Evolutionary conservation across 2,113 vertebrate genomes (phyloP).

Genomic region (Hypanus sabinus): DNA sequence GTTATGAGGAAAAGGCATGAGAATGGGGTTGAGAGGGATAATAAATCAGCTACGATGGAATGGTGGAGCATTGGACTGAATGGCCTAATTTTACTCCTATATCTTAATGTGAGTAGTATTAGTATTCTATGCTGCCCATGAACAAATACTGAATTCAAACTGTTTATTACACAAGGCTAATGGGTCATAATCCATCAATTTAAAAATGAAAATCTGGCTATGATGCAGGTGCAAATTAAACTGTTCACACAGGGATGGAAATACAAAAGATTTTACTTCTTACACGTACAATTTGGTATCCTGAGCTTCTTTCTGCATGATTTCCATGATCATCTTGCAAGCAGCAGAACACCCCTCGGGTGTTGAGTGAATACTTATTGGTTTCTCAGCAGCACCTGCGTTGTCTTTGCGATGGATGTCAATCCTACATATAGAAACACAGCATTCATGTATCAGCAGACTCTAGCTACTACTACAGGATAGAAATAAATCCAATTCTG

Average conservation of each 20-base stretch:
- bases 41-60: too few relatives aligned
- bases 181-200: background rate
- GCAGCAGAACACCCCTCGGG: conserved; percentile 88
- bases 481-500: background rate
- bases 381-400: conserved; percentile 92
- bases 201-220: background rate
- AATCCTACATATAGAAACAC: conserved; percentile 62
- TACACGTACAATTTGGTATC: conserved; percentile 94
- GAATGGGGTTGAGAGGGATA: too few relatives aligned
- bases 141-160: background rate
- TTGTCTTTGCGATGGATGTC: conserved; percentile 98
- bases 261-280: background rate
- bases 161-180: background rate
- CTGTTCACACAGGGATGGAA: background rate
- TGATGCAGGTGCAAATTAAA: background rate
- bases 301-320: conserved; percentile 96
- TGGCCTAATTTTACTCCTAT: too few relatives aligned
- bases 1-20: too few relatives aligned
- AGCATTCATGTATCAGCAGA: background rate
- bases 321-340: conserved; percentile 94
- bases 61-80: too few relatives aligned
- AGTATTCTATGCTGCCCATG: background rate
- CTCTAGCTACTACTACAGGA: too few relatives aligned
- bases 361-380: conserved; percentile 93
- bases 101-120: background rate